Base-by-base conservation (phyloP, 2,113 vertebrate genomes). In the Donacobius atricapilla region DNA sequence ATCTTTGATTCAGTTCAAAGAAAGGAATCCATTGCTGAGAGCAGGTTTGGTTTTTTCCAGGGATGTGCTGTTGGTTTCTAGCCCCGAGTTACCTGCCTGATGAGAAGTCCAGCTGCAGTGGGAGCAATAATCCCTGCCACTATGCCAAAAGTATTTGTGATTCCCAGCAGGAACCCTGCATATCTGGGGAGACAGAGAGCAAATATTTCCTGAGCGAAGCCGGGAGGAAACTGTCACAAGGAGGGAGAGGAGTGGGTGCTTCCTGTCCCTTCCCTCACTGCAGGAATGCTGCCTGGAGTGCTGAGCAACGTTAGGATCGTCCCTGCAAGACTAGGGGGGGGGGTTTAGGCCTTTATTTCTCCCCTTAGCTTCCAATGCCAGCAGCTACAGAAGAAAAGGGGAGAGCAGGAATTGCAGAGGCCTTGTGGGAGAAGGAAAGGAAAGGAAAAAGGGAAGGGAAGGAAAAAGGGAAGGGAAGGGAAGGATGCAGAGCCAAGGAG, bases 111-210 rank as follows among this genome's bases (percentile, higher is more conserved):
- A 9, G 97, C 96, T 24, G 58, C 96, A 0, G 98, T 97, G 9
- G 98, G 98, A 27, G 98, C 98, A 27, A 97, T 5, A 20, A 98
- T 92, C 14, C 98, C 98, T 15, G 98, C 96, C 13, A 97, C 96
- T 23, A 92, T 98, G 65, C 96, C 98, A 39, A 97, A 98, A 5
- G 98, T 98, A 95, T 98, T 98, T 44, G 98, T 98, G 97, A 98
- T 97, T 83, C 98, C 98, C 73, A 98, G 90, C 60, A 98, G 97
- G 64, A 98, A 87, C 39, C 98, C 98, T 10, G 97, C 97, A 2
- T 98, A 98, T 50, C 98, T 98, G 78, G 61, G 27, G 31, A 31
- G 22, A 47, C 17, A 48, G 54, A 27, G 37, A 85, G 70, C 28
- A 18, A 64, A 77, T n/a, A 30, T 65, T 69, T 69, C 65, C 76